A percentile compares a stretch with the other conserved stretches of the same genome.
These are phyloP conservation scores for Agrilus cyanescens DNA, from an alignment of 2,888 invertebrate species.

Conservation along the genomic window DNA sequence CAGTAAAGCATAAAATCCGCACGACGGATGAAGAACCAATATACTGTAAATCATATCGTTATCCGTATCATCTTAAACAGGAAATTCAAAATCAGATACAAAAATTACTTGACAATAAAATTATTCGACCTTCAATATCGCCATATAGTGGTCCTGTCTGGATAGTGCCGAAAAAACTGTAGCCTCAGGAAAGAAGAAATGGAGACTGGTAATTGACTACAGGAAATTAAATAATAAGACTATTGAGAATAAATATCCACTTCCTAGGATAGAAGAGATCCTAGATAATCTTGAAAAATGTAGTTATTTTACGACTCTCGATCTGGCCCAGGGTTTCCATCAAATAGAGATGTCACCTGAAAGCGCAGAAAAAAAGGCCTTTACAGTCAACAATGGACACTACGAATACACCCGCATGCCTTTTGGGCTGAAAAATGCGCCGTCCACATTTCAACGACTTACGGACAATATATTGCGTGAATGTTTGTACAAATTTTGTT, in stretches of 20 bases:
- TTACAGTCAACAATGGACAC: conserved; percentile 18
- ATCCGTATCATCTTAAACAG: conserved; percentile 16
- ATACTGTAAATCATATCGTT: too few species aligned
- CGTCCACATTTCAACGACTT: conserved; percentile 18
- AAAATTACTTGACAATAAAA: conserved; percentile 22
- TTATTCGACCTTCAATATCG: conserved; percentile 22
- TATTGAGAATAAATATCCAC: conserved; percentile 21
- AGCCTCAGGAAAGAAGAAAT: conserved; percentile 24
- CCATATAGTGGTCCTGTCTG: conserved; percentile 28
- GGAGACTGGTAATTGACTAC: conserved; percentile 22
- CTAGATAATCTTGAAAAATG: conserved; percentile 22
- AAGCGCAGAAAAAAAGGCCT: conserved; percentile 20
- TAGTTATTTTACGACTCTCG: conserved; percentile 18
- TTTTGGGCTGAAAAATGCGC: conserved; percentile 19
- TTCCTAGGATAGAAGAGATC: conserved; percentile 22
- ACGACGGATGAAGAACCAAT: neutral
- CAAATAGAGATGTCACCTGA: conserved; percentile 17
- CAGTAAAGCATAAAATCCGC: neutral
- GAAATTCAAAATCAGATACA: conserved; percentile 24
- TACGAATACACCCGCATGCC: conserved; percentile 20
- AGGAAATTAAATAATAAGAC: conserved; percentile 22
- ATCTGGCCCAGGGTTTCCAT: conserved; percentile 19
- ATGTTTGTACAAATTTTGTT: conserved; percentile 14
- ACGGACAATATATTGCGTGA: conserved; percentile 20
- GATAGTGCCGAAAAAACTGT: conserved; percentile 28